phyloP scores from a whole-genome alignment of 2,888 invertebrate species.

The Drosophila tanythrix region DNA sequence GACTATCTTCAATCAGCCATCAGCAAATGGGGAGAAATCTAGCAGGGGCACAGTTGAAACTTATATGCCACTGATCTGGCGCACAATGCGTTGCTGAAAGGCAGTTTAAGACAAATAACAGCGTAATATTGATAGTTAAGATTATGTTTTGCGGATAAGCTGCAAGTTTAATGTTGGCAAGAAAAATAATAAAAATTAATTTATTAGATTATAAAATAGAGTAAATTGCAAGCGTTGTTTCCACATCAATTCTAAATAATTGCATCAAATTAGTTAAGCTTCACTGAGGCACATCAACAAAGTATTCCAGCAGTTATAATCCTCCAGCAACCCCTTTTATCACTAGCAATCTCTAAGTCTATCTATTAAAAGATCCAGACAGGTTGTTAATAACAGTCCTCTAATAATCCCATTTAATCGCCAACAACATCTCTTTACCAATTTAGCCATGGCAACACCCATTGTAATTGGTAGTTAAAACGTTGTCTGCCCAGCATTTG shows the following conservation, averaged over 20 bases:
- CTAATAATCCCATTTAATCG: not conserved
- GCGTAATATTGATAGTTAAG: too few relatives aligned
- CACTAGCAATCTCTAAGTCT: not conserved
- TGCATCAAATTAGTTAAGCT: too few relatives aligned
- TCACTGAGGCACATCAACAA: not conserved
- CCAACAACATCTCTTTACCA: not conserved
- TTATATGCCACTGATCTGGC: slow-evolving; percentile 5
- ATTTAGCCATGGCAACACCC: not conserved
- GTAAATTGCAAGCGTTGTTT: not conserved
- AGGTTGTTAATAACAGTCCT: not conserved
- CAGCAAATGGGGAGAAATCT: slow-evolving; percentile 49
- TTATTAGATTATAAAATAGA: not conserved
- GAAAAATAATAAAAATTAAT: not conserved
- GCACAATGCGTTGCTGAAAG: not conserved
- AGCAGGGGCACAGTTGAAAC: slow-evolving; percentile 12
- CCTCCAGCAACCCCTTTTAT: not conserved
- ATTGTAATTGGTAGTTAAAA: not conserved
- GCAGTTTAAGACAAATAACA: not conserved
- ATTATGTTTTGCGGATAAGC: not conserved
- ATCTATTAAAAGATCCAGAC: not conserved
- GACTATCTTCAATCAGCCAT: slow-evolving; percentile 38
- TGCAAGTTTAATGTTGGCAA: not conserved
- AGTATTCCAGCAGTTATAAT: not conserved
- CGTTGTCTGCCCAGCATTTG: slow-evolving; percentile 16
- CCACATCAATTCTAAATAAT: too few relatives aligned